Base-by-base conservation (phyloP, 1,140 invertebrate species). In the Atopsyche davidsoni region DNA sequence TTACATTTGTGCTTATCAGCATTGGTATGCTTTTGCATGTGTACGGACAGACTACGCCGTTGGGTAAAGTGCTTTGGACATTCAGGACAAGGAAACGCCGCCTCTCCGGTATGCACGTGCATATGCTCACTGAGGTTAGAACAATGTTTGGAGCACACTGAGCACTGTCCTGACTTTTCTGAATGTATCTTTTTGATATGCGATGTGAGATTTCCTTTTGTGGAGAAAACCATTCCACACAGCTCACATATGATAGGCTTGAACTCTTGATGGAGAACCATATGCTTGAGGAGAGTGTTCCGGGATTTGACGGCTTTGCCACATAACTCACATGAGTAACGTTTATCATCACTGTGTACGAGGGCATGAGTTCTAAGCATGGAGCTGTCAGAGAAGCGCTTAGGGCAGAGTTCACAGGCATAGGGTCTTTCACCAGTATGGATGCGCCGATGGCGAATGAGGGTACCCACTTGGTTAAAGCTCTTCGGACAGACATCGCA, bases 391-490 rank as follows among this genome's bases (percentile, higher is more conserved):
- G 78, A 79, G 60, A 85, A 86, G 4, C 79, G 72, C 67, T 87
- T 87, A 3, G 74, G 67, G 63, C 86, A 88, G 34, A 21, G 31
- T 9, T 25, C 16, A 51, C 85, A 87, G 2, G 74, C 65, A 57
- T 81, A 82, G 0, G 82, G 79, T 16, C 79, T 74, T 55, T 84
- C 83, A 4, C 89, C 89, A 3, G 82, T 86, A 63, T 94, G 89
- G 13, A 81, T 82, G 35, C 84, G 70, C 34, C 80, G 75, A 60
- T 92, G 89, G 22, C 62, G 47, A 2, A 63, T 50, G 23, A 68
- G 49, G 2, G 65, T 52, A 46, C 65, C 60, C n/a, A 66, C 50
- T 42, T 70, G 68, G 7, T 60, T 62, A 28, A 70, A 72, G 21
- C 55, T 61, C 7, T 58, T 50, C 2, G 59, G 52, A 41, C 70